A percentile compares a stretch with the other conserved stretches of the same genome.
Conservation (phyloP, 2,113 vertebrate species). For the Seriola dumerili region DNA sequence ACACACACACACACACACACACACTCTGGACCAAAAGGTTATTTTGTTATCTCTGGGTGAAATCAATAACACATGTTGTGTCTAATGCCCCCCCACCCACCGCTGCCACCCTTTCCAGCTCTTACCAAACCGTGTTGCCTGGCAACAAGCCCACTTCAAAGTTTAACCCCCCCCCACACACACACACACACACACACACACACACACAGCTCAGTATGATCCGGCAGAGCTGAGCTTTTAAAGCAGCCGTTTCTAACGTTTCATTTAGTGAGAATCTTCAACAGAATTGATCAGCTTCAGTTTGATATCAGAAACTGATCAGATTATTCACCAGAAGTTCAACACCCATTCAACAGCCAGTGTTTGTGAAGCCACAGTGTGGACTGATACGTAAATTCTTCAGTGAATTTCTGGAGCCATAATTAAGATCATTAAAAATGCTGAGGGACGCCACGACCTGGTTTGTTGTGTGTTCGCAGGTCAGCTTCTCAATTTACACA, state of each 20-base stretch:
- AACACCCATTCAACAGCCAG: too few species aligned
- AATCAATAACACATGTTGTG: slow-evolving; percentile 62
- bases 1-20: slow-evolving; percentile 24
- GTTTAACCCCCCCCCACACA: slow-evolving; percentile 34
- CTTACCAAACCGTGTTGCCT: slow-evolving; percentile 63
- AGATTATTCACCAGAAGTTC: too few species aligned
- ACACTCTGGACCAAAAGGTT: slow-evolving; percentile 22
- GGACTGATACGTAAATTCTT: too few species aligned
- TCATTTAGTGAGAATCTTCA: too few species aligned
- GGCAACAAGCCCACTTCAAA: slow-evolving; percentile 74
- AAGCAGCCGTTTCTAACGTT: slow-evolving; percentile 13
- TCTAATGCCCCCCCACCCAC: slow-evolving; percentile 30
- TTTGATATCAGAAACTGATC: neutral
- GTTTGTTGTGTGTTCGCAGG: too few species aligned
- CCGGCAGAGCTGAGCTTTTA: slow-evolving; percentile 20
- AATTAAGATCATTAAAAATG: too few species aligned
- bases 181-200: neutral
- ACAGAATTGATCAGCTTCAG: neutral
- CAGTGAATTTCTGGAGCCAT: too few species aligned
- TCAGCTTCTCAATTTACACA: too few species aligned
- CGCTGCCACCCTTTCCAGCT: slow-evolving; percentile 14
- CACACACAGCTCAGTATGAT: slow-evolving; percentile 30
- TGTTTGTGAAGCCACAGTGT: too few species aligned
- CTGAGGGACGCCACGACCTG: too few species aligned
- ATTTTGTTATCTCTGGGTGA: slow-evolving; percentile 53